Evolutionary conservation across 2,797 vertebrate genomes (phyloP).

Genomic region (Melanotaenia parkinsoni): DNA sequence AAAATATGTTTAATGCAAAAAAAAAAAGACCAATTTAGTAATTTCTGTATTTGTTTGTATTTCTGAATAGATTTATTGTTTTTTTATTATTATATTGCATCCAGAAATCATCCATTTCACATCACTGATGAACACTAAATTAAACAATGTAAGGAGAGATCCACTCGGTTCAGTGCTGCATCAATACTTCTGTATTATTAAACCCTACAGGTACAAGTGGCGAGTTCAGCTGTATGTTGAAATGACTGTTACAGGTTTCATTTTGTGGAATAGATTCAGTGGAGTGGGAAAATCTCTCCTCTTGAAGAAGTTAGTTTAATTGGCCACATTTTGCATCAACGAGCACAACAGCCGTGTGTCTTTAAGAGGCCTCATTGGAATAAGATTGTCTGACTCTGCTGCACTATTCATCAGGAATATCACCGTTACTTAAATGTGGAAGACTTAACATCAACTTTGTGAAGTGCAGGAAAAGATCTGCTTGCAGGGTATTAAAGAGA

Average conservation of each 20-base stretch:
- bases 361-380: constrained; percentile 44
- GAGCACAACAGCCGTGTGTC: constrained; percentile 41
- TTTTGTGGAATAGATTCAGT: constrained; percentile 53
- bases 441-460: constrained; percentile 49
- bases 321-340: constrained; percentile 54
- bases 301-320: constrained; percentile 56
- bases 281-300: constrained; percentile 26
- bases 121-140: constrained; percentile 4
- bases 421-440: constrained; percentile 42
- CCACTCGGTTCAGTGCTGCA: no score
- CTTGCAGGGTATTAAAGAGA: constrained; percentile 15
- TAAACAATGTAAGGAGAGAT: no score
- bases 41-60: no score
- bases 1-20: no score
- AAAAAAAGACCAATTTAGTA: no score
- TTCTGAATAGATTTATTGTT: no score
- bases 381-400: constrained; percentile 26
- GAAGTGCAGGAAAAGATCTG: constrained; percentile 28
- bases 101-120: constrained; percentile 22
- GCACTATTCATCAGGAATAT: constrained; percentile 48
- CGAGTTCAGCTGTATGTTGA: constrained; percentile 43
- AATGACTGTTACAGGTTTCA: constrained; percentile 49
- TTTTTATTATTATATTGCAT: no score
- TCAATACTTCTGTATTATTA: constrained; percentile 18
- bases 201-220: constrained; percentile 20